These are phyloP conservation scores for Eupsittula cactorum DNA, from an alignment of 2,113 vertebrate species.

Conservation along the genomic window DNA sequence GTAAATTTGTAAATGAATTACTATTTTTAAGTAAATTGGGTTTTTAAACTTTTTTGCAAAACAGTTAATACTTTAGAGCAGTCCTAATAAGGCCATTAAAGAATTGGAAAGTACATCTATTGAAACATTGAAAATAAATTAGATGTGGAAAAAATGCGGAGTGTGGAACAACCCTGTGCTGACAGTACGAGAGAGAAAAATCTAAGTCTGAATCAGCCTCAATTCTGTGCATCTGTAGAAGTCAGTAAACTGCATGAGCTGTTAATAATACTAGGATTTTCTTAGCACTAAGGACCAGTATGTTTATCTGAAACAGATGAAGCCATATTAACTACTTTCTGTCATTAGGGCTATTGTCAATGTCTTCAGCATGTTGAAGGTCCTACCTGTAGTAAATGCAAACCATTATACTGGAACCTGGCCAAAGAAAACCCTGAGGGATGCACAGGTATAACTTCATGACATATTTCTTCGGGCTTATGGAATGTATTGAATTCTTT, in stretches of 20 bases:
- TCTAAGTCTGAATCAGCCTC: neutral
- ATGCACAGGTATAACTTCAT: conserved; percentile 79
- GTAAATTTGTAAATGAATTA: neutral
- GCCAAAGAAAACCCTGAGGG: conserved; percentile 79
- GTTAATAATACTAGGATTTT: neutral
- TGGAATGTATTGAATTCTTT: neutral
- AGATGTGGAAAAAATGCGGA: fast-evolving
- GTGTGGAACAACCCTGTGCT: neutral
- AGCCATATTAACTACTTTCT: neutral
- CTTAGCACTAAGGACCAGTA: neutral
- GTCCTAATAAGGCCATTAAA: neutral
- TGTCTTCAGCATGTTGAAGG: conserved; percentile 84
- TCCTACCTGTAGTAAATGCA: conserved; percentile 83
- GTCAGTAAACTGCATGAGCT: neutral
- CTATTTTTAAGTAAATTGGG: neutral
- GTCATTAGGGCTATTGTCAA: conserved; percentile 81
- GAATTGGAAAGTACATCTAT: neutral
- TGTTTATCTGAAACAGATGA: neutral
- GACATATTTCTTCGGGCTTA: neutral
- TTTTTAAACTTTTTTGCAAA: neutral
- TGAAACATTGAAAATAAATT: neutral
- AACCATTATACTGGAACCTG: conserved; percentile 91
- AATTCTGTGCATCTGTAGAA: neutral
- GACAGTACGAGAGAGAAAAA: neutral
- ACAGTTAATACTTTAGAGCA: neutral